Base-by-base conservation (phyloP, 2,888 invertebrate species). In the Carabus problematicus region DNA sequence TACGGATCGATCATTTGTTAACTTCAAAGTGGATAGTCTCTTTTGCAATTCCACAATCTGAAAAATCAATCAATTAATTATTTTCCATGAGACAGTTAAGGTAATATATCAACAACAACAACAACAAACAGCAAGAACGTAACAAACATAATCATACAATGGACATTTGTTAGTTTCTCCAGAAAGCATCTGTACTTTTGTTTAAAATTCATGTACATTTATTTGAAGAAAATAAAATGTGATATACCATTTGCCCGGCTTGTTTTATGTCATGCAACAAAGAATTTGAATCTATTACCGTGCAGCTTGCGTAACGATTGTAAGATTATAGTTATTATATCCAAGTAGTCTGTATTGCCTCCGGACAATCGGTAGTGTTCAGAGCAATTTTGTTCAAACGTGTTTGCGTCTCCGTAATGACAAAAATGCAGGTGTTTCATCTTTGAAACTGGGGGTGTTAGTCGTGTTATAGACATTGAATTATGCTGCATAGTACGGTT, bases 1-100 rank as follows among this genome's bases (percentile, higher is more conserved):
- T 52, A 52, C 19, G 9, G 18, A 52, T 52, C 64, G 70, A 39
- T 77, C 76, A 60, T 79, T 80, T 71, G 73, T 71, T 74, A 73
- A 83, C 83, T 4, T 81, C 3, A 87, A 77, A 68, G 83, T 83
- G 71, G 80, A 80, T 12, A 88, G 77, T 72, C 86, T 85, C 69
- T 84, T 83, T 75, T 86, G 87, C 62, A 87, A 84, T 77, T 85
- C 84, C 1, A 84, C 77, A 71, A 87, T 84, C 87, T 88, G 84
- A 56, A 84, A 56, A 73, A 70, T 75, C 73, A 74, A 72, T 72
- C 71, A 42, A 70, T 69, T 68, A 41, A 7, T 47, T 16, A 16
- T 61, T n/a, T 45, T 69, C 61, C 9, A 52, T 63, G 16, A 29
- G 14, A 14, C 47, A 42, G 42, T 42, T 52, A 12, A 49, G 62